phyloP scores from a whole-genome alignment of 2,888 invertebrate species.

The Cactoblastis cactorum region DNA sequence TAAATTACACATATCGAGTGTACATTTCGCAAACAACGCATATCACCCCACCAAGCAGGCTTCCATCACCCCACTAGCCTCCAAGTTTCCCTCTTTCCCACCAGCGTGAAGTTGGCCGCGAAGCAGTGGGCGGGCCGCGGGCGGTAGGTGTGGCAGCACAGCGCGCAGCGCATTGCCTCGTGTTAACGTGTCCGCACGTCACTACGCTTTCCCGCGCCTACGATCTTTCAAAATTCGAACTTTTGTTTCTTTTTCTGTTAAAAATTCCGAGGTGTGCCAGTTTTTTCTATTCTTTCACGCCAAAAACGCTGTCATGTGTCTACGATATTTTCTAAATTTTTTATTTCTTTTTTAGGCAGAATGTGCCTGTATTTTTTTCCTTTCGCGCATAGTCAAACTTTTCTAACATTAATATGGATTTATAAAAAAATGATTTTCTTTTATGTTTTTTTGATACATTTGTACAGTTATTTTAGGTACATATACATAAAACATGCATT shows the following conservation, averaged over 20 bases:
- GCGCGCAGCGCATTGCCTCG: slow-evolving; percentile 33
- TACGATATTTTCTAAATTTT: too few species aligned
- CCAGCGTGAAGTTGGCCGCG: slow-evolving; percentile 56
- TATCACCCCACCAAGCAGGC: slow-evolving; percentile 40
- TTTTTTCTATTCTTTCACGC: too few species aligned
- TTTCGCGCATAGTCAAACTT: too few species aligned
- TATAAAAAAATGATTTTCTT: too few species aligned
- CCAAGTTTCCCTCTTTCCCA: slow-evolving; percentile 70
- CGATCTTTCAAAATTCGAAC: slow-evolving; percentile 33
- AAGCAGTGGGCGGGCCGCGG: slow-evolving; percentile 57
- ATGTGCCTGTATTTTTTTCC: too few species aligned
- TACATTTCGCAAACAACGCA: slow-evolving; percentile 7
- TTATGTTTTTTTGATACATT: too few species aligned
- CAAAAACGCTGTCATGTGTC: too few species aligned
- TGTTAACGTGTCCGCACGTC: slow-evolving; percentile 33
- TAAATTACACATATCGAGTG: not conserved
- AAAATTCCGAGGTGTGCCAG: not conserved
- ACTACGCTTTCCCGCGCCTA: slow-evolving; percentile 46
- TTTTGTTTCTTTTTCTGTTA: slow-evolving; percentile 10
- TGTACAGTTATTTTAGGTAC: too few species aligned
- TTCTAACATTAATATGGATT: too few species aligned
- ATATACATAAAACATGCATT: too few species aligned
- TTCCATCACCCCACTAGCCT: slow-evolving; percentile 50
- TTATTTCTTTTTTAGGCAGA: too few species aligned
- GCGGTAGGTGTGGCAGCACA: slow-evolving; percentile 47